Evolutionary conservation across 2,888 invertebrate genomes (phyloP).

Genomic region (Meiosimyza platycephala): DNA sequence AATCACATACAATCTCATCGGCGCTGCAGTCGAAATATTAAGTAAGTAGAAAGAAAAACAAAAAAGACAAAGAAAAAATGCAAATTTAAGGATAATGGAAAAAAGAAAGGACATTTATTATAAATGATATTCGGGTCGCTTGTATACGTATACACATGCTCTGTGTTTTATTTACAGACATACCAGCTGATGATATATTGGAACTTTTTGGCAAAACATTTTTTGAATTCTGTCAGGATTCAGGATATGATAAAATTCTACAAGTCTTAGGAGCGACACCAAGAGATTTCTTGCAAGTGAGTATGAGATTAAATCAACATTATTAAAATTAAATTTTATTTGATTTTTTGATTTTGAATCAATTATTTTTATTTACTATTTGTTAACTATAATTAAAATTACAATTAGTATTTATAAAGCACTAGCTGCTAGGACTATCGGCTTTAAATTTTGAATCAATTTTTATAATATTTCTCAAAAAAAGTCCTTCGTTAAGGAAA

Average conservation of each 20-base stretch:
- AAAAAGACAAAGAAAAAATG: neutral
- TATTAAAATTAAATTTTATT: neutral
- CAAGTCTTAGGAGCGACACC: conserved; percentile 95
- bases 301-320: conserved; percentile 1
- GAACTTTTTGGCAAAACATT: conserved; percentile 94
- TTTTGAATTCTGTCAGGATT: conserved; percentile 96
- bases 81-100: neutral
- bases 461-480: too few species aligned
- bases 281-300: conserved; percentile 91
- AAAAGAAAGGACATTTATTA: neutral
- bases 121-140: too few species aligned
- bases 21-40: conserved; percentile 90
- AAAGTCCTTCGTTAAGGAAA: too few species aligned
- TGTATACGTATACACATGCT: neutral
- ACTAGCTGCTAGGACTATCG: too few species aligned
- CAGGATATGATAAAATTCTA: conserved; percentile 95
- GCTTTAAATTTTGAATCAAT: too few species aligned
- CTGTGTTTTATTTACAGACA: conserved; percentile 72
- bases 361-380: too few species aligned
- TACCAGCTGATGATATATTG: conserved; percentile 88
- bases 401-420: too few species aligned
- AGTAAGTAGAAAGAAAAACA: conserved; percentile 73
- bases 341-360: neutral
- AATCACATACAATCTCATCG: conserved; percentile 92
- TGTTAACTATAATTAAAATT: too few species aligned